phyloP scores from a whole-genome alignment of 1,140 invertebrate species.

The Dinoponera quadriceps region DNA sequence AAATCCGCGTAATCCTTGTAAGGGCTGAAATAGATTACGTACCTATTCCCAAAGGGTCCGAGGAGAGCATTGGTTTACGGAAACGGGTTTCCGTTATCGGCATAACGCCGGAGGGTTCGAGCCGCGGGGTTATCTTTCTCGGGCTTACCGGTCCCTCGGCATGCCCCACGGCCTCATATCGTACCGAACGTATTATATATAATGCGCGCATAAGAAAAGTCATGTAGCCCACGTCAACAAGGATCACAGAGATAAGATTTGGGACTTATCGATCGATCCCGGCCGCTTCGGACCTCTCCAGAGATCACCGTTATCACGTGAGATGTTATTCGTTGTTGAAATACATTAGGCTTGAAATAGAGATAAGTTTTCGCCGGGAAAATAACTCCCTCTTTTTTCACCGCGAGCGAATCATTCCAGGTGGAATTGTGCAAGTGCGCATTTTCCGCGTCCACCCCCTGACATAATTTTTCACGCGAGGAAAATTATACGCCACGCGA shows the following conservation, averaged over 20 bases:
- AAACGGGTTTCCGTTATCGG: slow-evolving; percentile 76
- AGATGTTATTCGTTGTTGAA: slow-evolving; percentile 22
- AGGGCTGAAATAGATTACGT: slow-evolving; percentile 73
- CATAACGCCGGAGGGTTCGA: slow-evolving; percentile 69
- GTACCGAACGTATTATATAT: slow-evolving; percentile 52
- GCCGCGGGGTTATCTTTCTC: slow-evolving; percentile 71
- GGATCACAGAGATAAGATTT: slow-evolving; percentile 37
- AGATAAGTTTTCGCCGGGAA: background rate
- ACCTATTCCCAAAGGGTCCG: slow-evolving; percentile 53
- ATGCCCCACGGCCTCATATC: slow-evolving; percentile 62
- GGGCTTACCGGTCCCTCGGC: slow-evolving; percentile 54
- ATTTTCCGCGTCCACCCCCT: background rate
- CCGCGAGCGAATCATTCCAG: background rate
- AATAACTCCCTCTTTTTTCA: background rate
- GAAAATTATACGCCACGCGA: background rate
- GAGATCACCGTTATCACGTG: background rate
- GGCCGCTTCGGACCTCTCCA: background rate
- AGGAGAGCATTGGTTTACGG: slow-evolving; percentile 73
- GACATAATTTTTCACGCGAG: too few species aligned
- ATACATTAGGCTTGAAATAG: background rate
- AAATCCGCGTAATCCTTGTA: slow-evolving; percentile 72
- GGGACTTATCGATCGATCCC: background rate
- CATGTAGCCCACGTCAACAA: slow-evolving; percentile 39
- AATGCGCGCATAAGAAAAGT: slow-evolving; percentile 44
- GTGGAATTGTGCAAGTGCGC: background rate